Conservation (phyloP, 2,113 vertebrate genomes). For the Hylia prasina region DNA sequence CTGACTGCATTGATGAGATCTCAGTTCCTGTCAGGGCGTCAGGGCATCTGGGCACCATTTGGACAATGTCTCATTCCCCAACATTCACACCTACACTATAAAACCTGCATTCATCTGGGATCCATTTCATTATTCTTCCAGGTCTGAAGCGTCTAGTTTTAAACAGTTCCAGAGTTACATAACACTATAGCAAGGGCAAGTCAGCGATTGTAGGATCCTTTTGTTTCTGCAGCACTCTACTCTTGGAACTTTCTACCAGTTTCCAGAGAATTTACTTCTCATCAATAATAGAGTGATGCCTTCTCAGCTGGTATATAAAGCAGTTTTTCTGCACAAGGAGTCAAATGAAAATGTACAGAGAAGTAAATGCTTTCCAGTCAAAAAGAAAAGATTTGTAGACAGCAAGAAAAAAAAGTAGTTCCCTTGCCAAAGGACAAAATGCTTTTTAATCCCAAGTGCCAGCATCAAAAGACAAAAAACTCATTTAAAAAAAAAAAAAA, state of each 20-base stretch:
- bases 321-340: not conserved
- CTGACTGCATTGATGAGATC: not conserved
- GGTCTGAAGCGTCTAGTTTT: not conserved
- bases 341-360: not conserved
- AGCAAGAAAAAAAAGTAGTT: not conserved
- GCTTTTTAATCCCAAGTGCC: not conserved
- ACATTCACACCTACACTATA: not conserved
- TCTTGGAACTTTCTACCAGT: not conserved
- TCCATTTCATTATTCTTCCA: not conserved
- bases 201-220: not conserved
- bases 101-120: not conserved
- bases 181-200: not conserved
- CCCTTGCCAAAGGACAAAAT: not conserved
- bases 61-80: not conserved
- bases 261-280: not conserved
- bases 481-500: not conserved
- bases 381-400: not conserved
- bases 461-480: not conserved
- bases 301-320: not conserved
- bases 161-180: not conserved
- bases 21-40: not conserved
- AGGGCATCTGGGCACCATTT: not conserved
- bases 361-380: not conserved
- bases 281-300: not conserved
- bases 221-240: not conserved